Base-by-base conservation (phyloP, 2,888 invertebrate species). In the Clostera curtula region DNA sequence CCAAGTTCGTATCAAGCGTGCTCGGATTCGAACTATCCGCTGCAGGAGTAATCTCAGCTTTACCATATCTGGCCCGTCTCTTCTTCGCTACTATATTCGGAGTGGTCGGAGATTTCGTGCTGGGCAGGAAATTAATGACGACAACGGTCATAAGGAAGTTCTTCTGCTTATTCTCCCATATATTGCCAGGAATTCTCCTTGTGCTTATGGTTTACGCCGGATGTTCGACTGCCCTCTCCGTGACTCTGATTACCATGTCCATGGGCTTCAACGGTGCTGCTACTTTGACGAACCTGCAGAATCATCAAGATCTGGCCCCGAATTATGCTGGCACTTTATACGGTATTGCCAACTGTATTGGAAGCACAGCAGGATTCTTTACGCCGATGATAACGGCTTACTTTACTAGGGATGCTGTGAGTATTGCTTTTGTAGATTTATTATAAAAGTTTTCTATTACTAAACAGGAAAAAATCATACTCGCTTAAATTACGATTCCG, bases 261-360 rank as follows among this genome's bases (percentile, higher is more conserved):
- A 76, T 91, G 64, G 90, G 90, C 10, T 86, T 89, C 49, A 88
- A 88, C 36, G 88, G 88, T 0, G 87, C 88, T 3, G 88, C 88
- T 1, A 87, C 88, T 0, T 58, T 87, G 29, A 86, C 88, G 0
- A 88, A 88, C 54, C 66, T 88, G 37, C 87, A 87, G 52, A 88
- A 88, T 39, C 84, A 90, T 31, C 93, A 93, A 62, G 93, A 93
- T 63, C 70, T 93, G 27, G 90, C 93, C 0, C 92, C 92, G 0
- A 92, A 92, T 54, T 93, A 87, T 56, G 93, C 93, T 1, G 93
- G 92, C 3, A 89, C 90, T 6, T 65, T 93, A 12, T 93, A 92
- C 48, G 93, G 93, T 5, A 88, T 92, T n/a, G 90, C 91, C 23
- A 93, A 92, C 49, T 89, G 89, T 40, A 65, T 92, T 12, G 92